phyloP scores from a whole-genome alignment of 92 coral and sea anemone species.

The Umimayanthus chanpuru region DNA sequence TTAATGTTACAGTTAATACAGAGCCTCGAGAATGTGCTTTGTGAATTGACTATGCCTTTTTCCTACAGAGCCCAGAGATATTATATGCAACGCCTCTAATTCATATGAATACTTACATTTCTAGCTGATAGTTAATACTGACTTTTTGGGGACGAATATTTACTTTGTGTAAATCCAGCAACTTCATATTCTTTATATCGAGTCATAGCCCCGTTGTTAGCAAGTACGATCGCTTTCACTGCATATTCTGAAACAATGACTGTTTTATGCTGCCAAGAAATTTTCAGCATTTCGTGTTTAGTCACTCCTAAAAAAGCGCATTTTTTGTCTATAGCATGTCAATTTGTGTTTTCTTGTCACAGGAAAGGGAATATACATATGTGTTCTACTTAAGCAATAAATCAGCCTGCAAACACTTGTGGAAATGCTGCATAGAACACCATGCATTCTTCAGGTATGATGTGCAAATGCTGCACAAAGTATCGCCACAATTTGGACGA shows the following conservation, averaged over 20 bases:
- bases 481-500: no score
- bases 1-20: neutral
- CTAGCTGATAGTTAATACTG: neutral
- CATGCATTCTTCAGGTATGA: constrained; percentile 93
- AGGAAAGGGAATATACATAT: constrained; percentile 85
- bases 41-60: neutral
- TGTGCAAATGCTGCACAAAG: neutral
- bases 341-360: neutral
- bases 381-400: constrained; percentile 82
- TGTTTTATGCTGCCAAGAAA: no score
- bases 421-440: constrained; percentile 98
- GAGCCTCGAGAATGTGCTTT: no score
- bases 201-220: no score
- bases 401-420: constrained; percentile 93
- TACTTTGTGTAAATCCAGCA: no score
- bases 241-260: no score
- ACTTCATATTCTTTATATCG: no score
- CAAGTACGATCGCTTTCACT: no score
- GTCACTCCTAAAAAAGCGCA: neutral
- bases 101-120: neutral
- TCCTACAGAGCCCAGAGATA: neutral
- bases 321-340: neutral
- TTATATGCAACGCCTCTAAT: neutral
- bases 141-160: no score
- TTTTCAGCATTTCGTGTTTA: neutral